These are phyloP conservation scores for Melitaea athalia DNA, from an alignment of 2,888 invertebrate species.

Conservation along the genomic window DNA sequence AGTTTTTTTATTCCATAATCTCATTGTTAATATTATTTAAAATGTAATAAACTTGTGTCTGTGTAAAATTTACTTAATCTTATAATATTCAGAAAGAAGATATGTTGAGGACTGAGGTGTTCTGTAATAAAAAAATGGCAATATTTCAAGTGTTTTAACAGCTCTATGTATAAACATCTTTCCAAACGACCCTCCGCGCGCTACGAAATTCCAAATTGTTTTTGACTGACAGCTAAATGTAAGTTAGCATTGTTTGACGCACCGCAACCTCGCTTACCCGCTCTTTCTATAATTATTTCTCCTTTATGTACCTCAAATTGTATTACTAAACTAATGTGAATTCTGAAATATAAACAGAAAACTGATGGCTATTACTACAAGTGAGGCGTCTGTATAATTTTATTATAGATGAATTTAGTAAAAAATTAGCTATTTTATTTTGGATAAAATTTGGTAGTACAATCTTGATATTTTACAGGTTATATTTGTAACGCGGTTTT, in stretches of 20 bases:
- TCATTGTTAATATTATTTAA: too few relatives aligned
- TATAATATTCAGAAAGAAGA: background rate
- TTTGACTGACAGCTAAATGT: conserved; percentile 83
- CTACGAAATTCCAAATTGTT: conserved; percentile 82
- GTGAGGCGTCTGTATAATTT: background rate
- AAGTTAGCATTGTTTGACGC: conserved; percentile 82
- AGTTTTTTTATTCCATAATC: too few relatives aligned
- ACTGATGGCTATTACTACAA: conserved; percentile 8
- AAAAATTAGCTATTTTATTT: too few relatives aligned
- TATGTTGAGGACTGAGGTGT: background rate
- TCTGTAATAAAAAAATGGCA: background rate
- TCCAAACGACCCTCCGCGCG: conserved; percentile 73
- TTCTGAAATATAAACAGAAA: conserved; percentile 19
- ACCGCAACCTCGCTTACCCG: conserved; percentile 64
- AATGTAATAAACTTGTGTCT: too few relatives aligned
- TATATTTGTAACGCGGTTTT: too few relatives aligned
- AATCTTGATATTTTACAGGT: too few relatives aligned
- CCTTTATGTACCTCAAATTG: conserved; percentile 38
- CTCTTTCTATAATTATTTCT: conserved; percentile 78
- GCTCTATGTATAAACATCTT: conserved; percentile 57
- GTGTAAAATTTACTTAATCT: too few relatives aligned
- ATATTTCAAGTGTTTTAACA: conserved; percentile 38
- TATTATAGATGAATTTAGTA: too few relatives aligned
- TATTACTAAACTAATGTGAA: conserved; percentile 32
- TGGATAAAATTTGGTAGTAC: too few relatives aligned